Evolutionary conservation across 2,888 invertebrate genomes (phyloP).

Genomic region (Cremastinae sp.): DNA sequence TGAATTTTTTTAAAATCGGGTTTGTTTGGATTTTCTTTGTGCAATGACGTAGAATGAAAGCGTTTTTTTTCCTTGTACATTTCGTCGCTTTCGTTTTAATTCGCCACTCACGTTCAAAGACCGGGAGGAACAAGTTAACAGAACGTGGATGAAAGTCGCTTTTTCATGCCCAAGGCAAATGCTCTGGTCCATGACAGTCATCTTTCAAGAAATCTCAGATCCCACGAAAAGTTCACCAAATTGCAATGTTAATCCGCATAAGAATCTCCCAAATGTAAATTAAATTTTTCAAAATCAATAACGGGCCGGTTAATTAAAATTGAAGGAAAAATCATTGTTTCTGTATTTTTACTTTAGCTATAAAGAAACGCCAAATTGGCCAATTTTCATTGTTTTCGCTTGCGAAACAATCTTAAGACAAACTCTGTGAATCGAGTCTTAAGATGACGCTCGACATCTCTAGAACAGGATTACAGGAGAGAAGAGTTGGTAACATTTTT

Average conservation of each 20-base stretch:
- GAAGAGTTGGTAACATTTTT: constrained; percentile 57
- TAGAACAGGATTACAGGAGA: constrained; percentile 61
- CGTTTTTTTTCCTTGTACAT: constrained; percentile 62
- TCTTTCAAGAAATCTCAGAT: constrained; percentile 26
- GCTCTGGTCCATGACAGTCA: constrained; percentile 45
- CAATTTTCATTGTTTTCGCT: constrained; percentile 9
- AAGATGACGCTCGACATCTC: constrained; percentile 67
- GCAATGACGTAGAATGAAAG: neutral
- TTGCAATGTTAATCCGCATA: too few species aligned
- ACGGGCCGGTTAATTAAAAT: too few species aligned
- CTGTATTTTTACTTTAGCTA: neutral
- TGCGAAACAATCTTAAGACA: constrained; percentile 63
- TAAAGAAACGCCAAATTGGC: neutral
- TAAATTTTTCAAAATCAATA: too few species aligned
- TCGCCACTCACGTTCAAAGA: constrained; percentile 74
- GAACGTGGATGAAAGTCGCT: constrained; percentile 58
- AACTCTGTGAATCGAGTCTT: constrained; percentile 61
- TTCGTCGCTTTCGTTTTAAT: constrained; percentile 67
- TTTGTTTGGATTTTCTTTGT: neutral
- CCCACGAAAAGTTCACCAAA: too few species aligned
- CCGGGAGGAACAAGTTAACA: constrained; percentile 62
- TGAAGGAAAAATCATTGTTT: too few species aligned
- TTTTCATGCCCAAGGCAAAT: constrained; percentile 6
- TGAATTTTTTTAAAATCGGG: too few species aligned
- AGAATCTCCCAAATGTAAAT: too few species aligned